A percentile compares a stretch with the other conserved stretches of the same genome.
Conservation (phyloP, 2,113 vertebrate genomes). For the Eulemur macaco region DNA sequence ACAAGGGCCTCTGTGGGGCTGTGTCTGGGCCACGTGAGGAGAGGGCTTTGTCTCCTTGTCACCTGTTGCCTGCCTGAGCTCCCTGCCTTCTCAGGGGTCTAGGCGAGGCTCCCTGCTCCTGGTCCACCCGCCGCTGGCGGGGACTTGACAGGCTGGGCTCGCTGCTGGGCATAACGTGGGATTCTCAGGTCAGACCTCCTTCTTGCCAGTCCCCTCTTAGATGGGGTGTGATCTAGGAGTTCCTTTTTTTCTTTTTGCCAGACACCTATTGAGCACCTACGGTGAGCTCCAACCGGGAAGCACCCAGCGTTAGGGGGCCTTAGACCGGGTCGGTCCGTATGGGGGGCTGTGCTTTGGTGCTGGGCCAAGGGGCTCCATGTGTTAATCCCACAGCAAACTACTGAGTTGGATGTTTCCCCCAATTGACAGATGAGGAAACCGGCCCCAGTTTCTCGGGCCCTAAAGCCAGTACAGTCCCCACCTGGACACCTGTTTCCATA, state of each 20-base stretch:
- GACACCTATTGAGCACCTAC: neutral
- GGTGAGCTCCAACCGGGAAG: fast-evolving
- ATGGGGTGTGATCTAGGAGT: neutral
- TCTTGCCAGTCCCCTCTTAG: neutral
- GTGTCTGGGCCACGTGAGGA: fast-evolving
- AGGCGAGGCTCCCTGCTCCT: neutral
- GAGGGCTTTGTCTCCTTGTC: neutral
- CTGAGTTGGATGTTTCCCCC: no score
- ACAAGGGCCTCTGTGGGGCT: neutral
- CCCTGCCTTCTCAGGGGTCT: neutral
- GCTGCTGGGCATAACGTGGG: neutral
- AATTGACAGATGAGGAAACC: neutral
- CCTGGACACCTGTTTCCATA: neutral
- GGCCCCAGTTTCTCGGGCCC: neutral
- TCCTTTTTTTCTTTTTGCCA: neutral
- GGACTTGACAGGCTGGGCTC: neutral
- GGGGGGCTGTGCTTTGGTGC: neutral
- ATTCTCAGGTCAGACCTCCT: neutral
- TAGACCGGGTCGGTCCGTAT: fast-evolving
- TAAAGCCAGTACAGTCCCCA: fast-evolving
- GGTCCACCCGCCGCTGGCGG: fast-evolving
- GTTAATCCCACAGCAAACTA: neutral
- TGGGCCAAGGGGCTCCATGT: neutral
- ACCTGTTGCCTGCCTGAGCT: neutral
- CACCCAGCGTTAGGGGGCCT: no score